Percentiles rank a stretch among this genome's conserved stretches.
Conservation (phyloP, 2,888 invertebrate genomes). For the Ferdinandea cuprea region DNA sequence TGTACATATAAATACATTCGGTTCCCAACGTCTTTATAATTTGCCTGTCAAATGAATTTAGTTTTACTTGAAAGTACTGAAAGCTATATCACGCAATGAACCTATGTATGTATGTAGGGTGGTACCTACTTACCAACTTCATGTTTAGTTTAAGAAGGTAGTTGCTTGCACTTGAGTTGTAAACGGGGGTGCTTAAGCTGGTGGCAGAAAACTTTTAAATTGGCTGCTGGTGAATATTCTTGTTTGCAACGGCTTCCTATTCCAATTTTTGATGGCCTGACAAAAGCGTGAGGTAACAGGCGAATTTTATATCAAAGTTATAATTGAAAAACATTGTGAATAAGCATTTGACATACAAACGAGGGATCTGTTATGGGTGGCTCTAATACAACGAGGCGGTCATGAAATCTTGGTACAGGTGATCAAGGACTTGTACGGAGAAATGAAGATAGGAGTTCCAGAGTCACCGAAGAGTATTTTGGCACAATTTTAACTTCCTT, state of each 20-base stretch:
- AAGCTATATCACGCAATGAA: constrained; percentile 55
- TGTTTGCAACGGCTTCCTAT: constrained; percentile 22
- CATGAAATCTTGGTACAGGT: too few relatives aligned
- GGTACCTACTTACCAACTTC: constrained; percentile 11
- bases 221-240: constrained; percentile 16
- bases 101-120: too few relatives aligned
- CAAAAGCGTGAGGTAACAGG: too few relatives aligned
- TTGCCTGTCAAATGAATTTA: constrained; percentile 57
- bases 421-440: too few relatives aligned
- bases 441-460: too few relatives aligned
- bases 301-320: too few relatives aligned
- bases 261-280: background rate
- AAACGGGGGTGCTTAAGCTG: background rate
- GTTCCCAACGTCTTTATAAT: constrained; percentile 31
- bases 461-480: too few relatives aligned
- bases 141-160: constrained; percentile 56
- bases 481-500: too few relatives aligned
- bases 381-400: too few relatives aligned
- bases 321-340: too few relatives aligned
- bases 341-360: too few relatives aligned
- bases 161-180: constrained; percentile 18
- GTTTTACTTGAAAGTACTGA: constrained; percentile 56
- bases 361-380: too few relatives aligned
- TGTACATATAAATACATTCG: background rate
- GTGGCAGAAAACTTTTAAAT: constrained; percentile 47